A percentile compares a stretch with the other conserved stretches of the same genome.
These are phyloP conservation scores for Lutjanus argentimaculatus DNA, from an alignment of 2,797 vertebrate genomes.

Conservation along the genomic window DNA sequence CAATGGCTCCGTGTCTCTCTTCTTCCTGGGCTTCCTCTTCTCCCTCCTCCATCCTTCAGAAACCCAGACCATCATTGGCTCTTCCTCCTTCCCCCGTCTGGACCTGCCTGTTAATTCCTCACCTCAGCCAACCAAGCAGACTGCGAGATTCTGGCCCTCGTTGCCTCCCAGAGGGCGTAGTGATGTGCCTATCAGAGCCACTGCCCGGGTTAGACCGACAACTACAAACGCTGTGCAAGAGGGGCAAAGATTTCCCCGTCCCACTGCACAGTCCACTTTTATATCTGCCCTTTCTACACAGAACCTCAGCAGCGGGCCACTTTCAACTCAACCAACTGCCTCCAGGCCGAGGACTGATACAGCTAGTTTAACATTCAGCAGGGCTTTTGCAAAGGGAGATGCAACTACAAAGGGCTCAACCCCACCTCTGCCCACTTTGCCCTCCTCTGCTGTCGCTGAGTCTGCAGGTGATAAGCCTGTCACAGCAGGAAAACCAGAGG, in stretches of 20 bases:
- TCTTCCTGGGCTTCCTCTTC: constrained; percentile 74
- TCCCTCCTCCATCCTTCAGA: constrained; percentile 63
- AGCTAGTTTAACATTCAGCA: constrained; percentile 48
- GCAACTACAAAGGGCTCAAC: constrained; percentile 55
- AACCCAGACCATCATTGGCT: constrained; percentile 74
- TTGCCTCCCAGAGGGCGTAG: constrained; percentile 70
- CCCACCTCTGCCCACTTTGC: constrained; percentile 44
- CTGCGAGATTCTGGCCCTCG: constrained; percentile 58
- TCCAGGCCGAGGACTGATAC: constrained; percentile 69
- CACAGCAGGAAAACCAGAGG: constrained; percentile 14
- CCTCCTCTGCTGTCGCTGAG: constrained; percentile 38
- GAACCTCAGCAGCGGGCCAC: constrained; percentile 60
- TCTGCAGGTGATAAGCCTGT: constrained; percentile 37
- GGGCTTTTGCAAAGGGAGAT: constrained; percentile 42
- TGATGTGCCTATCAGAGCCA: constrained; percentile 73
- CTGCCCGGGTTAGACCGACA: constrained; percentile 44
- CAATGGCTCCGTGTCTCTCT: constrained; percentile 67
- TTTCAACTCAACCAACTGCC: constrained; percentile 55
- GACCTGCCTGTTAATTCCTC: constrained; percentile 50
- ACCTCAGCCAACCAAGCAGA: constrained; percentile 65
- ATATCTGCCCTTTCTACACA: constrained; percentile 48
- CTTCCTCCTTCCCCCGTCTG: constrained; percentile 62
- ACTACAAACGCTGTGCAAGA: constrained; percentile 43
- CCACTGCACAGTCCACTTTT: constrained; percentile 52
- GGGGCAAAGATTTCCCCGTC: constrained; percentile 37